Base-by-base conservation (phyloP, 1,140 invertebrate species). In the Cydia fagiglandana region DNA sequence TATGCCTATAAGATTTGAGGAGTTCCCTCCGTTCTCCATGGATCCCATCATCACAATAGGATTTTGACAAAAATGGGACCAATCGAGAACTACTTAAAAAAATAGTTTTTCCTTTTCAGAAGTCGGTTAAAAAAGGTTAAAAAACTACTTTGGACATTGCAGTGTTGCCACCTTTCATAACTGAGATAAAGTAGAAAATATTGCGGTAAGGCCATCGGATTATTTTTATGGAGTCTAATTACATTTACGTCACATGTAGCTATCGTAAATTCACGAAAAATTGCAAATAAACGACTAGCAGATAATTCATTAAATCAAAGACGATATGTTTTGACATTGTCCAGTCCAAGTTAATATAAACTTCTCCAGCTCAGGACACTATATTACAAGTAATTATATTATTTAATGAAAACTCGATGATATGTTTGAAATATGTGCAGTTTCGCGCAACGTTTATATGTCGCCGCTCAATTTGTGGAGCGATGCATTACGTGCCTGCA, bases 221-320 rank as follows among this genome's bases (percentile, higher is more conserved):
- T 34, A 68, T 38, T 68, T 68, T 68, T 38, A 68, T 68, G 64
- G 6, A 34, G 64, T 4, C 64, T 68, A 68, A 68, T 68, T 68
- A 38, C 30, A 30, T 68, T 34, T 64, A 64, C 12, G 28, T 28
- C 24, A 38, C 24, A 41, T 34, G n/a, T n/a, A n/a, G n/a, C n/a
- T n/a, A 34, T 66, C 64, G 64, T 66, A 66, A 66, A 66, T 2
- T 34, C 4, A 13, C 20, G 28, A 66, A 30, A 28, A 66, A 66
- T 28, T 30, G 9, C 20, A 30, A 66, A 66, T 64, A n/a, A 17
- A 38, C 17, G 12, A 4, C 34, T 28, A 34, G 15, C 4, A 41
- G 34, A 38, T 70, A 10, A 20, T 38, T 38, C 1, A 70, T 70
- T 12, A n/a, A 70, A 70, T 70, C 66, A 70, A 6, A 7, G n/a